A percentile compares a stretch with the other conserved stretches of the same genome.
Conservation (phyloP, 2,113 vertebrate genomes). For the Paramormyrops kingsleyae region DNA sequence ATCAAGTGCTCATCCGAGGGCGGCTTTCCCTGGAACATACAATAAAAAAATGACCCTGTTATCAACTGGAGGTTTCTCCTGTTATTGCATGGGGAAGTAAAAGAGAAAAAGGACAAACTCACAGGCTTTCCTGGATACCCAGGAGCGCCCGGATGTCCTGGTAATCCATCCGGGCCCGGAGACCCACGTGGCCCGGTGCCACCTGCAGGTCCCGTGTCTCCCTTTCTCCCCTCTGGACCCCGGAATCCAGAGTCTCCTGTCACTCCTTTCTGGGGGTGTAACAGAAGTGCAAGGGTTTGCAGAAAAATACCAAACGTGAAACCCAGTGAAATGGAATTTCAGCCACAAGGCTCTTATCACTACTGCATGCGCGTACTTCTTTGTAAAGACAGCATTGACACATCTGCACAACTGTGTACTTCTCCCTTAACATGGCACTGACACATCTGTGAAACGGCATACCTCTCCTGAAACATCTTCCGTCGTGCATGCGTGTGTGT, state of each 20-base stretch:
- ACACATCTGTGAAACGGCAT: background rate
- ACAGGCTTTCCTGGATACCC: constrained; percentile 66
- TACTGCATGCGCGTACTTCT: background rate
- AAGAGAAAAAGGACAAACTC: constrained; percentile 27
- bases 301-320: background rate
- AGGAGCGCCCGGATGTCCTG: constrained; percentile 56
- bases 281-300: background rate
- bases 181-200: constrained; percentile 51
- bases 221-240: constrained; percentile 57
- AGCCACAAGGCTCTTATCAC: background rate
- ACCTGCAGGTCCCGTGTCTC: constrained; percentile 50
- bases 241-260: constrained; percentile 49
- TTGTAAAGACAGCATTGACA: background rate
- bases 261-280: constrained; percentile 49
- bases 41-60: background rate
- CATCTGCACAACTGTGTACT: background rate
- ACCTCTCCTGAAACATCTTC: background rate
- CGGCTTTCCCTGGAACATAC: background rate
- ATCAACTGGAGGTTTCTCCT: background rate
- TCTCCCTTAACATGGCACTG: background rate
- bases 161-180: constrained; percentile 54
- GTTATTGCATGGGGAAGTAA: background rate
- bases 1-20: background rate
- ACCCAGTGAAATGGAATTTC: background rate
- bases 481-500: background rate